Base-by-base conservation (phyloP, 1,140 invertebrate genomes). In the Brachionus sp. region DNA sequence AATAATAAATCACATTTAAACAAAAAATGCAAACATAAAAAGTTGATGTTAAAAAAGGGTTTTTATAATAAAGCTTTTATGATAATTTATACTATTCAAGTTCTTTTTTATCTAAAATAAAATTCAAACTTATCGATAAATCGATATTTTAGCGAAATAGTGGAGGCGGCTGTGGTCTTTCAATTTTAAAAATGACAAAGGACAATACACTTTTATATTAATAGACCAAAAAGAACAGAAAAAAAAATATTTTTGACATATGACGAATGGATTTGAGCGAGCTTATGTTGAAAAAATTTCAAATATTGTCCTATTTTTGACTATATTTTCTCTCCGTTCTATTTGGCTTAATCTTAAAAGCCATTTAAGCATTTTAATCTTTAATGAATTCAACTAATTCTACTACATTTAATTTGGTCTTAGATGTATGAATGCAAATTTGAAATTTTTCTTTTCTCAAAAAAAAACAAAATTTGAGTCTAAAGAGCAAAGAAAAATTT, bases 391-490 rank as follows among this genome's bases (percentile, higher is more conserved):
- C 0, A 12, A 33, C 33, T 66, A 13, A 33, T 66, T 6, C 64
- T 33, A 29, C 29, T 33, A 35, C n/a, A 33, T 33, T 12, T 37
- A 66, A 57, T 57, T 57, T 57, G 50, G 50, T 57, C 50, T 57
- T 57, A 57, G 16, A 66, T 66, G 64, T 66, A 66, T 66, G 64
- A 37, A 66, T 66, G 64, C 9, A 66, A 66, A 66, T 66, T 66
- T 66, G 25, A 16, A 66, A 13, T n/a, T 33, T 37, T 66, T 66
- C 33, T 66, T 37, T 33, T 29, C n/a, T 64, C n/a, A 35, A 66
- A 66, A 46, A 66, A 46, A 66, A 66, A 66, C 12, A 66, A 66
- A 66, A 57, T 57, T 57, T 57, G 50, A 25, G 50, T 19, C 50
- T 57, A 57, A 57, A 19, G 50, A 57, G 50, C 50, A 57, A 57